phyloP scores from a whole-genome alignment of 1,140 invertebrate species.

The Drosophila saltans region DNA sequence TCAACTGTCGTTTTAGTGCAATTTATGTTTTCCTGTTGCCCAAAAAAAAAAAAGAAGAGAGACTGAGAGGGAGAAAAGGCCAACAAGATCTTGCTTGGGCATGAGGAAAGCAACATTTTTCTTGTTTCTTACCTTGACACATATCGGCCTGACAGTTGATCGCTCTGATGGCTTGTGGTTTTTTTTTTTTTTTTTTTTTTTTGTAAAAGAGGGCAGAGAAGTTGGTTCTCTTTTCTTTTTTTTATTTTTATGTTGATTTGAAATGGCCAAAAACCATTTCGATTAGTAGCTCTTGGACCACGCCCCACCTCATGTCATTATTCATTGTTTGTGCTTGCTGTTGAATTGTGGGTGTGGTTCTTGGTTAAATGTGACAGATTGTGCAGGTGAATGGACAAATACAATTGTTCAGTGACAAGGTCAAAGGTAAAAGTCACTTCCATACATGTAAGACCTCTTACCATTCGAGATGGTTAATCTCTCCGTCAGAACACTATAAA shows the following conservation, averaged over 20 bases:
- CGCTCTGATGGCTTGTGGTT: slow-evolving; percentile 32
- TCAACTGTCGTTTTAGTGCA: slow-evolving; percentile 69
- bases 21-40: slow-evolving; percentile 79
- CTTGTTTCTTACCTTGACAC: slow-evolving; percentile 63
- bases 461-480: slow-evolving; percentile 3
- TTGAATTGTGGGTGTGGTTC: slow-evolving; percentile 52
- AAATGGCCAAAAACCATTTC: slow-evolving; percentile 44
- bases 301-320: slow-evolving; percentile 55
- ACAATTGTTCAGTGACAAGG: slow-evolving; percentile 9
- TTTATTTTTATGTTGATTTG: slow-evolving; percentile 2
- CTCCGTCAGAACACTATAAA: not conserved
- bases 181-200: not conserved
- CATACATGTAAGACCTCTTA: not conserved
- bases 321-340: slow-evolving; percentile 52
- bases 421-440: not conserved
- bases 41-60: slow-evolving; percentile 45
- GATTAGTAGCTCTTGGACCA: slow-evolving; percentile 44
- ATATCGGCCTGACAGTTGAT: slow-evolving; percentile 65
- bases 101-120: slow-evolving; percentile 49
- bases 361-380: slow-evolving; percentile 50
- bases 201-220: not conserved
- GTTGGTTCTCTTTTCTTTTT: not conserved
- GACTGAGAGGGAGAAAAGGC: slow-evolving; percentile 9
- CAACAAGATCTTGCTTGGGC: slow-evolving; percentile 31
- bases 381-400: slow-evolving; percentile 57